A percentile compares a stretch with the other conserved stretches of the same genome.
These are phyloP conservation scores for Labeo calbasu DNA, from an alignment of 2,797 vertebrate species.

Conservation along the genomic window DNA sequence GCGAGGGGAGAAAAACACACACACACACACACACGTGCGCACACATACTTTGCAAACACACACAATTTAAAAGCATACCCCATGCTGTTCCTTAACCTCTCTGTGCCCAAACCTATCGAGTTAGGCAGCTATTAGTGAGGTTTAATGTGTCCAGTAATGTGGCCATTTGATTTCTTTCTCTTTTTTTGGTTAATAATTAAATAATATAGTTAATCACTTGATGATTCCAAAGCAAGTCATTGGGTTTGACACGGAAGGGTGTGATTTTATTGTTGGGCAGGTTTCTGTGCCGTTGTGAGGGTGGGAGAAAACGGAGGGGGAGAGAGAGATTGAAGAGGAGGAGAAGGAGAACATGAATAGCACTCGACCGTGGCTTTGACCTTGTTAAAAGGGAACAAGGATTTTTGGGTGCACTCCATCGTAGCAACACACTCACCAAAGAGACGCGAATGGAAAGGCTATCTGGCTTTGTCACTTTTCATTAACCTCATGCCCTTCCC, in stretches of 20 bases:
- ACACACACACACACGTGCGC: constrained; percentile 25
- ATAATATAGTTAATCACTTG: constrained; percentile 48
- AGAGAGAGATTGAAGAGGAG: constrained; percentile 22
- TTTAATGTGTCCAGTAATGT: constrained; percentile 63
- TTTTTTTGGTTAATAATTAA: background rate
- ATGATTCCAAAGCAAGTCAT: constrained; percentile 39
- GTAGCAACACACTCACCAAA: constrained; percentile 66
- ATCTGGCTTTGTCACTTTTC: constrained; percentile 81
- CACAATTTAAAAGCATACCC: constrained; percentile 67
- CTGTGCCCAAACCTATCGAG: constrained; percentile 66
- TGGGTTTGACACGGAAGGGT: constrained; percentile 16
- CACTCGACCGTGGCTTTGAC: constrained; percentile 73
- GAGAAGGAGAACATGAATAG: constrained; percentile 64
- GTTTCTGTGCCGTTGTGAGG: background rate
- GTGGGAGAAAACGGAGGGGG: background rate
- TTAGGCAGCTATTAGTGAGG: constrained; percentile 64
- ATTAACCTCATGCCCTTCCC: constrained; percentile 83
- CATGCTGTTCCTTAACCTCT: constrained; percentile 71
- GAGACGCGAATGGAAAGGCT: constrained; percentile 73
- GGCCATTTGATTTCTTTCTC: background rate
- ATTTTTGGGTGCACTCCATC: constrained; percentile 75
- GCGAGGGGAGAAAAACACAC: constrained; percentile 38
- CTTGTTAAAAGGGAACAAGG: constrained; percentile 78
- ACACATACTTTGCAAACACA: constrained; percentile 47
- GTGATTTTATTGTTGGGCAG: constrained; percentile 29